Base-by-base conservation (phyloP, 1,140 invertebrate genomes). In the Zaprionus capensis region DNA sequence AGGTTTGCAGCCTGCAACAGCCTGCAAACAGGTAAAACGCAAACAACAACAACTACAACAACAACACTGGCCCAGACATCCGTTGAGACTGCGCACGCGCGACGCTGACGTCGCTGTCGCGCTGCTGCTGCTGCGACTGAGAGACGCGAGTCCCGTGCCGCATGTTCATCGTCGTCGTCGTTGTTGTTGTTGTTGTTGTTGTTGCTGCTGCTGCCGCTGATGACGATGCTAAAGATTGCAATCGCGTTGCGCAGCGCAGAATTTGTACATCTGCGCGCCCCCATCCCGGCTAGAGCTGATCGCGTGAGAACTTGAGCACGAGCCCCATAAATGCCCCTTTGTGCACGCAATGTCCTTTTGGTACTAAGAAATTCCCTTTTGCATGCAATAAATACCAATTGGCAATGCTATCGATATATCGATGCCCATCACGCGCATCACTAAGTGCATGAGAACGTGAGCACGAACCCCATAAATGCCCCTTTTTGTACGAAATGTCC, bases 201-300 rank as follows among this genome's bases (percentile, higher is more conserved):
- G 61, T 14, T 63, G 62, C 9, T 79, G 82, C 55, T 70, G 82
- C 44, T 80, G 80, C 56, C 57, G 78, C 79, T 74, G 80, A 86
- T 86, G 83, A 87, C 84, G 84, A 81, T 87, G 81, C 84, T 81
- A 85, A 90, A 90, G 85, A 90, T 90, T 85, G 85, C 85, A 90
- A 90, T 90, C 85, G 83, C 85, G 72, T 73, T 90, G 85, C 85
- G 83, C 67, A 58, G 78, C 71, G 62, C 85, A 82, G 85, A 90
- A 90, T 90, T 90, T 90, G 85, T 84, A 79, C 75, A 90, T 84
- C 84, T 81, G 81, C 85, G 56, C 71, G 56, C 71, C 81, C 62
- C 46, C 68, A 64, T 56, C 62, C 70, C 55, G 24, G 34, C 26
- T 71, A 49, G 75, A 26, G 71, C 17, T 71, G 68, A 38, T 20